A percentile compares a stretch with the other conserved stretches of the same genome.
phyloP scores from a whole-genome alignment of 2,113 vertebrate species.

The rabbit (Oryctolagus cuniculus) region mOryCun1.1 NC_091439.1:14901001-14901500 shows the following conservation, averaged over 20 bases:
- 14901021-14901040: neutral
- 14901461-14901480: neutral
- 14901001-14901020: neutral
- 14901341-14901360: constrained; percentile 35
- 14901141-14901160: fast-evolving
- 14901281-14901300: constrained; percentile 22
- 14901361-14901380: constrained; percentile 28
- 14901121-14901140: neutral
- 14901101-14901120: neutral
- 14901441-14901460: neutral
- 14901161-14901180: neutral
- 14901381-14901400: neutral
- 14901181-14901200: neutral
- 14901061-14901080: neutral
- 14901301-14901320: constrained; percentile 1
- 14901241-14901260: neutral
- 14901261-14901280: neutral
- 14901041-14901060: constrained; percentile 3
- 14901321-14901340: neutral
- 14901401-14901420: neutral
- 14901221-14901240: neutral
- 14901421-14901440: neutral
- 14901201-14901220: neutral
- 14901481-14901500: neutral
- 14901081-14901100: neutral